Base-by-base conservation (phyloP, 2,113 vertebrate species). In the Ictalurus furcatus region DNA sequence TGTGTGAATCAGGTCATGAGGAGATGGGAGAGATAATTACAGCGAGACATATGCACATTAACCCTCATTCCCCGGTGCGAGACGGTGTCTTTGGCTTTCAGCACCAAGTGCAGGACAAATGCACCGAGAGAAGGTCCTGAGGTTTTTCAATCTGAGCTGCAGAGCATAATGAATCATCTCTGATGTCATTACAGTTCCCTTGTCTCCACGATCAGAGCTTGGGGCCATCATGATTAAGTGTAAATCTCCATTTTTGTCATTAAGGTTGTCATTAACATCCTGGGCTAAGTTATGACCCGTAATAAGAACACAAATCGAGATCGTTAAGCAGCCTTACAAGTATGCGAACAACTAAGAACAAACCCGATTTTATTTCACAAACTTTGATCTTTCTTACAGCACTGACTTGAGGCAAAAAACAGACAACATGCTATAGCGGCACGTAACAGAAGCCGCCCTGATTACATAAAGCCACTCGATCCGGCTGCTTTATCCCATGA, bases 1-100 rank as follows among this genome's bases (percentile, higher is more conserved):
- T 67, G 37, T 82, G 63, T 76, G 63, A 71, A 67, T 85, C 56
- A 85, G 82, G 59, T 85, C 40, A 25, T 19, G 73, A 56, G 44
- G n/a, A 89, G 71, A 58, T 67, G 88, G 73, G 56, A 40, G 37
- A 84, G 81, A 84, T 84, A 56, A 85, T 85, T 67, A 85, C 59
- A 44, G 30, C 28, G 17, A 54, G 73, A 80, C 83, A 85, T 79
- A 52, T 44, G 83, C 74, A 80, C 84, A 58, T 89, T 79, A 78
- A 40, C n/a, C 30, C 44, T 81, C 40, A 28, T 67, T 54, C 59
- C 52, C 34, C n/a, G 7, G 65, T 25, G 65, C 5, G 30, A 85
- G 67, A 83, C 30, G 4, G 54, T 63, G 58, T 79, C 8, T 34
- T 34, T 52, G 40, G 56, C 69, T 61, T 76, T 76, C 52, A 67